A percentile compares a stretch with the other conserved stretches of the same genome.
Evolutionary conservation across 2,888 invertebrate genomes (phyloP).

Genomic region (Stegana nigrithorax): DNA sequence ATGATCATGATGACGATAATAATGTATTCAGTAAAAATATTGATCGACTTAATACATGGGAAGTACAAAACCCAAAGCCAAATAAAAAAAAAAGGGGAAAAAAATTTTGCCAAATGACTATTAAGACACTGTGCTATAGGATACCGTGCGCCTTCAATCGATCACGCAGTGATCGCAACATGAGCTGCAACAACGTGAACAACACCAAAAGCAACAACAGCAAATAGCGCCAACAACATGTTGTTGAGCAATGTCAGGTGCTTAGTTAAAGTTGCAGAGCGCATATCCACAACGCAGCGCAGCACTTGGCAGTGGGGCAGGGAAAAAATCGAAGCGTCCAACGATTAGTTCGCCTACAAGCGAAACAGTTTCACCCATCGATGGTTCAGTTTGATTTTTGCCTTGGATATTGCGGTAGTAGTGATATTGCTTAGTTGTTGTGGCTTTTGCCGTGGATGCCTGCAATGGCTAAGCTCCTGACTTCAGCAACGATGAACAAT

Average conservation of each 20-base stretch:
- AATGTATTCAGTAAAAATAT: not conserved
- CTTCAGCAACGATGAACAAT: conserved; percentile 27
- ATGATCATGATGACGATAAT: not conserved
- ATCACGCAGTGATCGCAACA: conserved; percentile 18
- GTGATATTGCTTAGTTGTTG: too few species aligned
- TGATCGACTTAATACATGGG: not conserved
- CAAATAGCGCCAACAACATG: too few species aligned
- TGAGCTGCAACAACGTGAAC: conserved; percentile 12
- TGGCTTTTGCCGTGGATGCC: too few species aligned
- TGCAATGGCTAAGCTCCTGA: conserved; percentile 12
- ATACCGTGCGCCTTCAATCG: conserved; percentile 16
- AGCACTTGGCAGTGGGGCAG: not conserved
- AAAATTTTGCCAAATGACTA: not conserved
- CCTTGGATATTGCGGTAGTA: not conserved
- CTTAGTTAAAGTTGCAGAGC: not conserved
- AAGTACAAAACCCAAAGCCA: not conserved
- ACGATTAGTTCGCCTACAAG: not conserved
- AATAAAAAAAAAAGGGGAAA: not conserved
- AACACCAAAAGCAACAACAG: conserved; percentile 23
- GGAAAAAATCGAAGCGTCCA: not conserved
- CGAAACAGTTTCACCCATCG: conserved; percentile 17
- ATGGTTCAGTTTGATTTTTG: conserved; percentile 34
- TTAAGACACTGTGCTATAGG: not conserved
- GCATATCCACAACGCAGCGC: too few species aligned
- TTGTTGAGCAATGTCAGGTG: too few species aligned